Conservation (phyloP, 2,113 vertebrate species). For the Heliornis fulica region DNA sequence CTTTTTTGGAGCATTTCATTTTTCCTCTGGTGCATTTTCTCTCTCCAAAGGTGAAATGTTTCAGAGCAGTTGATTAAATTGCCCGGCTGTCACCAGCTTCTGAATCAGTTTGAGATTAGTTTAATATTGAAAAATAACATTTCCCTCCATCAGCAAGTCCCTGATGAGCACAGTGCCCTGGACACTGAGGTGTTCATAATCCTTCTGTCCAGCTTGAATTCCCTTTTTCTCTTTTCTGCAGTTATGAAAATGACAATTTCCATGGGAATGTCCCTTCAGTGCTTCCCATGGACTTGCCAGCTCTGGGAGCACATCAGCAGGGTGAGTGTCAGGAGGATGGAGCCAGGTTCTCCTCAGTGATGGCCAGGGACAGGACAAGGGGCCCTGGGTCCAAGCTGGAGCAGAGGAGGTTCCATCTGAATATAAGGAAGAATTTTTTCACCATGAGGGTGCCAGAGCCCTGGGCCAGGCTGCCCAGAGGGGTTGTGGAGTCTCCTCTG, state of each 20-base stretch:
- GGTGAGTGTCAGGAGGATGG: no score
- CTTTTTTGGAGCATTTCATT: neutral
- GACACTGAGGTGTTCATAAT: rapidly evolving
- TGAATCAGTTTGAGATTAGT: neutral
- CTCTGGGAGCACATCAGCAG: neutral
- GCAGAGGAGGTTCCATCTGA: no score
- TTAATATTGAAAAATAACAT: constrained; percentile 8
- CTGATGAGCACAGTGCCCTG: rapidly evolving
- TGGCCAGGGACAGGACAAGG: no score
- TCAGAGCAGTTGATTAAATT: constrained; percentile 20
- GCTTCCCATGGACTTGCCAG: neutral
- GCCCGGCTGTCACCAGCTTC: neutral
- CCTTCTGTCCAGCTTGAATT: neutral
- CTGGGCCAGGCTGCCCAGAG: no score
- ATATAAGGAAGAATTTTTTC: no score
- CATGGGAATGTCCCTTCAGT: neutral
- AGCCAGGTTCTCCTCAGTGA: no score
- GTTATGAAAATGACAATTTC: neutral
- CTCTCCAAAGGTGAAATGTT: neutral
- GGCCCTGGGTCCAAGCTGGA: no score
- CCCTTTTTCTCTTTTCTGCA: neutral
- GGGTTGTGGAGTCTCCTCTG: no score
- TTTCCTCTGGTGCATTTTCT: neutral
- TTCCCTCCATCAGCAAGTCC: neutral
- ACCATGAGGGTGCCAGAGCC: no score